phyloP scores from a whole-genome alignment of 2,888 invertebrate species.

The Mechanitis messenoides region DNA sequence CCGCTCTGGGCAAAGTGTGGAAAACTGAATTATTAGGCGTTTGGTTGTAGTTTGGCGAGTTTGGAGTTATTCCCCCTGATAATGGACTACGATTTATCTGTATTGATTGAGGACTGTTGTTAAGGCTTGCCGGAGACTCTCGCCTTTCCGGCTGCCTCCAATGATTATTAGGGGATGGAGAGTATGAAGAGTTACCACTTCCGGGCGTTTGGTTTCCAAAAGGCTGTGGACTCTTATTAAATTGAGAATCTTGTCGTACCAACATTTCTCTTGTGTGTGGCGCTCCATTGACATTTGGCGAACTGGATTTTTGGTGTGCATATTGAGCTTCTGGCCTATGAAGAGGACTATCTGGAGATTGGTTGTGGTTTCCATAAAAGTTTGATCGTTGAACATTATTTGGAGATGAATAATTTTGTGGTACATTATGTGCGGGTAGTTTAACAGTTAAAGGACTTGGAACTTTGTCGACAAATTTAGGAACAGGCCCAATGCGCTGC shows the following conservation, averaged over 20 bases:
- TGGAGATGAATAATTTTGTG: conserved; percentile 58
- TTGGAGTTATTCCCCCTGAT: conserved; percentile 48
- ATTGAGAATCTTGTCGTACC: conserved; percentile 70
- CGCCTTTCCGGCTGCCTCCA: conserved; percentile 69
- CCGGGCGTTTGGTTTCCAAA: conserved; percentile 56
- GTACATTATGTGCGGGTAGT: conserved; percentile 63
- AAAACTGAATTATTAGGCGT: conserved; percentile 47
- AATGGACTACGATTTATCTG: conserved; percentile 52
- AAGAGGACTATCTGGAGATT: conserved; percentile 63
- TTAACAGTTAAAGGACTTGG: conserved; percentile 71
- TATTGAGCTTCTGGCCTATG: conserved; percentile 71
- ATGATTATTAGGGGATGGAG: conserved; percentile 65
- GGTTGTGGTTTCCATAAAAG: conserved; percentile 50
- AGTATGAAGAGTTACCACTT: conserved; percentile 54
- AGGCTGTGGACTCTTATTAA: conserved; percentile 71
- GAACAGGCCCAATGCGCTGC: conserved; percentile 66
- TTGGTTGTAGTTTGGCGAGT: conserved; percentile 49
- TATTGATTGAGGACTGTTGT: conserved; percentile 45
- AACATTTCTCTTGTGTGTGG: conserved; percentile 63
- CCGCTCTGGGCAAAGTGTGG: conserved; percentile 60
- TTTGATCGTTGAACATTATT: conserved; percentile 48
- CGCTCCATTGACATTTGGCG: conserved; percentile 51
- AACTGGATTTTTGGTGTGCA: conserved; percentile 55
- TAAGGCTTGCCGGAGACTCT: conserved; percentile 55
- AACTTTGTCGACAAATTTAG: conserved; percentile 67